Percentiles rank a stretch among this genome's conserved stretches.
Conservation (phyloP, 2,113 vertebrate species). For the Pyrgilauda ruficollis region DNA sequence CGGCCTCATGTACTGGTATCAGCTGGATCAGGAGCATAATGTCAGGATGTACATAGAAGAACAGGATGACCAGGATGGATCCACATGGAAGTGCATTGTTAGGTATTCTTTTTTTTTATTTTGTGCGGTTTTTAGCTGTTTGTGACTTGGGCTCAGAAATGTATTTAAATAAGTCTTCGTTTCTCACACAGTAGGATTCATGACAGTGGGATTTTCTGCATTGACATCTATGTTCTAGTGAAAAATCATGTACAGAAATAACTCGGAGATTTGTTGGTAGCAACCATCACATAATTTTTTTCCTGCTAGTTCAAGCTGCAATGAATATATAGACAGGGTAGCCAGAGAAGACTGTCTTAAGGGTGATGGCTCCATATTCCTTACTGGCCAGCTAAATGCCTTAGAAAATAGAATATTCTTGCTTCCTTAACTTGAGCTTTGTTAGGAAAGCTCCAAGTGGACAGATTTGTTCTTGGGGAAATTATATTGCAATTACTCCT, state of each 20-base stretch:
- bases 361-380: background rate
- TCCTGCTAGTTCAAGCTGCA: background rate
- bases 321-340: background rate
- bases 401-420: background rate
- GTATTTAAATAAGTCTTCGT: background rate
- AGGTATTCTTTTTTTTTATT: slow-evolving; percentile 72
- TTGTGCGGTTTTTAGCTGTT: background rate
- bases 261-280: background rate
- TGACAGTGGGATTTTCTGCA: background rate
- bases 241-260: background rate
- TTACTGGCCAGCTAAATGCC: background rate
- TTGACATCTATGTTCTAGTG: background rate
- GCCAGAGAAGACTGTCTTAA: background rate
- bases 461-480: background rate
- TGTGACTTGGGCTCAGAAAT: background rate
- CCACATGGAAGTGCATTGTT: slow-evolving; percentile 95
- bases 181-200: background rate
- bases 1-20: slow-evolving; percentile 95
- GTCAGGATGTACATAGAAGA: slow-evolving; percentile 96
- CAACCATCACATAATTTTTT: background rate
- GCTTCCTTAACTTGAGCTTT: background rate
- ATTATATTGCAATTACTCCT: background rate
- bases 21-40: slow-evolving; percentile 94
- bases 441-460: background rate
- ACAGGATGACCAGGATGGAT: slow-evolving; percentile 93